Evolutionary conservation across 2,113 vertebrate species (phyloP).

Genomic region (Chaetodon trifascialis): DNA sequence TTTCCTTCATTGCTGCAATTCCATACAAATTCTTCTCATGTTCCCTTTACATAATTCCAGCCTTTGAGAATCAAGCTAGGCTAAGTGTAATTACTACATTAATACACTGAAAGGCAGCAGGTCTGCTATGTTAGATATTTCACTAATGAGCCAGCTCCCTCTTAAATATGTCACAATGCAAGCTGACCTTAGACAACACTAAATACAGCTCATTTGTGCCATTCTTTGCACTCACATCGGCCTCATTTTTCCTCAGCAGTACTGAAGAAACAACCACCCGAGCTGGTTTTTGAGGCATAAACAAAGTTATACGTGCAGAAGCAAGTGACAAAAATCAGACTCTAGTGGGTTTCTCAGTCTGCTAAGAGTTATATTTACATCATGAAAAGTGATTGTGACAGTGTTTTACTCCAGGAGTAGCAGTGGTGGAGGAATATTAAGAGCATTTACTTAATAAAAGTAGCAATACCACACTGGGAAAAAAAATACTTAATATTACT

Average conservation of each 20-base stretch:
- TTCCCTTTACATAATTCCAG: not conserved
- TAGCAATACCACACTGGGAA: not conserved
- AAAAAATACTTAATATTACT: too few species aligned
- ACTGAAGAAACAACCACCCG: not conserved
- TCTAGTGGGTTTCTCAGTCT: not conserved
- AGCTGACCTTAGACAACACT: not conserved
- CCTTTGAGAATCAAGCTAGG: not conserved
- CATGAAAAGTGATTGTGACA: not conserved
- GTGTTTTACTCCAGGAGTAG: not conserved
- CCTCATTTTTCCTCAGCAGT: not conserved
- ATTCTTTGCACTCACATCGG: not conserved
- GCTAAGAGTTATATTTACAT: not conserved
- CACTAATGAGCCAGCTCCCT: conserved; percentile 21
- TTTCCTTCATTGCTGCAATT: not conserved
- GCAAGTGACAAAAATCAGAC: not conserved
- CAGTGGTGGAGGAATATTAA: too few species aligned
- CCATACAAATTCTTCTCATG: not conserved
- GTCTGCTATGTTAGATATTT: conserved; percentile 18
- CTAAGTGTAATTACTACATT: not conserved
- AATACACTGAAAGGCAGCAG: not conserved
- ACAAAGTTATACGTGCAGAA: not conserved
- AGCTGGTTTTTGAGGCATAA: not conserved
- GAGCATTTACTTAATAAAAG: too few species aligned
- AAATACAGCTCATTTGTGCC: conserved; percentile 3
- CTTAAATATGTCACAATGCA: not conserved